Conservation (phyloP, 1,140 invertebrate species). For the Ips nitidus region DNA sequence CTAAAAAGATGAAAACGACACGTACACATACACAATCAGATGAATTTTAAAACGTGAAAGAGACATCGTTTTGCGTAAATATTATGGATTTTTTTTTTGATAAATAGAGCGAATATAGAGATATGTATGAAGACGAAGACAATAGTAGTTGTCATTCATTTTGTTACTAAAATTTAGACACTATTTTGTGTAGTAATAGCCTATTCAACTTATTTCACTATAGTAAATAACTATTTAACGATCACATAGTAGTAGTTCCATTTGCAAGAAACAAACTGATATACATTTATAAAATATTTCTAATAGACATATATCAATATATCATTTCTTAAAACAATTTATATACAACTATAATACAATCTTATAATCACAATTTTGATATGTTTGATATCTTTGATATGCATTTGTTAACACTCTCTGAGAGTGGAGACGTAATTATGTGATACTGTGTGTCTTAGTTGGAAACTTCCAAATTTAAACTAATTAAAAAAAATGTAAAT, state of each 20-base stretch:
- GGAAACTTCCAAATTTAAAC: not conserved
- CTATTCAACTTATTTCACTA: not conserved
- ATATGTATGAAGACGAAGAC: not conserved
- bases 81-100: not conserved
- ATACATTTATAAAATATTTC: conserved; percentile 4
- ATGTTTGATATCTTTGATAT: conserved; percentile 40
- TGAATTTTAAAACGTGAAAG: not conserved
- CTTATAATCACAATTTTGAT: conserved; percentile 40
- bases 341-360: conserved; percentile 8
- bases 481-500: not conserved
- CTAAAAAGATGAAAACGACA: no score
- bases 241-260: conserved; percentile 18
- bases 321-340: not conserved
- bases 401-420: conserved; percentile 14
- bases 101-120: not conserved
- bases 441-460: conserved; percentile 1
- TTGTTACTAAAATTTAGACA: not conserved
- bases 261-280: conserved; percentile 8
- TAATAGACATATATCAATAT: conserved; percentile 4
- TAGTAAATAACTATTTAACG: conserved; percentile 7
- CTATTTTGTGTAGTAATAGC: not conserved
- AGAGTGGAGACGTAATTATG: not conserved
- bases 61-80: not conserved
- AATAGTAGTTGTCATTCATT: not conserved
- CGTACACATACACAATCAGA: no score